Base-by-base conservation (phyloP, 2,888 invertebrate species). In the Volucella zonaria region DNA sequence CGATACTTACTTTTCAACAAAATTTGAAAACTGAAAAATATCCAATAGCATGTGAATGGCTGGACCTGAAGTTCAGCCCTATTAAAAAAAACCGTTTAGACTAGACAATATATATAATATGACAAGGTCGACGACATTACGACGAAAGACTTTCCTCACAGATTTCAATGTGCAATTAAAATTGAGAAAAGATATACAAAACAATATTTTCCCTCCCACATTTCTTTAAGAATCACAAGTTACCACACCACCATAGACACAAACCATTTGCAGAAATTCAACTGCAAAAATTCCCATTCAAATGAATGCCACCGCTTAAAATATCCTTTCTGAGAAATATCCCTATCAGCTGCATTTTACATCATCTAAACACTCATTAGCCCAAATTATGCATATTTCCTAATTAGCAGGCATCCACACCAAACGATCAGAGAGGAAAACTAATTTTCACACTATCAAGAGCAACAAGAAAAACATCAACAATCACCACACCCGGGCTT, bases 301-400 rank as follows among this genome's bases (percentile, higher is more conserved):
- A 31, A 12, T 31, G 18, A 47, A 56, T 56, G 42, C n/a, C 15
- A 51, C 52, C 15, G 56, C 8, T 23, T 3, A 2, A 56, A 77
- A 76, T 52, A 31, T 70, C 68, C 76, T 1, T 9, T 31, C 11
- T 38, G 11, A 2, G 49, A 52, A 62, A 76, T 40, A 15, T 61
- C 74, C 66, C 56, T 6, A 51, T 52, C 45, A 58, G 40, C 23
- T 8, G 4, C 8, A 42, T 38, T 42, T 62, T 10, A 11, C 49
- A 45, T 15, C 58, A 45, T 49, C 31, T 40, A 18, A 15, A n/a
- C 52, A 51, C 23, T 23, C n/a, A 64, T 64, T 56, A 56, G 23
- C 45, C 52, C 67, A 52, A 51, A 66, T 51, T 67, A 56, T 12
- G 31, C 12, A 4, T 31, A 6, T 6, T 6, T 31, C 23, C 71